phyloP scores from a whole-genome alignment of 1,140 invertebrate genomes.

The Daktulosphaira vitifoliae region DNA sequence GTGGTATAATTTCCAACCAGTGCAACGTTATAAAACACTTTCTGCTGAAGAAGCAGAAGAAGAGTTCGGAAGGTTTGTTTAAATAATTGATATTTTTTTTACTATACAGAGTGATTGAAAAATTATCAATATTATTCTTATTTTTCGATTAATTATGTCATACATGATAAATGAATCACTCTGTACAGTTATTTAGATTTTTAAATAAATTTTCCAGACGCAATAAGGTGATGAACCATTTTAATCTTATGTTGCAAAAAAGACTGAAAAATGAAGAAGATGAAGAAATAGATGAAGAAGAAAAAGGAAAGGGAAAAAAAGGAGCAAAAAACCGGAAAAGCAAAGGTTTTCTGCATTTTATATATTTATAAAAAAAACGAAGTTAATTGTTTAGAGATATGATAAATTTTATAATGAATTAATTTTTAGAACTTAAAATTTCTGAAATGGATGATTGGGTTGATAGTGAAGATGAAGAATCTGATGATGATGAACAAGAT shows the following conservation, averaged over 20 bases:
- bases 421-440: constrained; percentile 61
- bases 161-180: too few relatives aligned
- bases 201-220: constrained; percentile 50
- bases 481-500: constrained; percentile 54
- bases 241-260: constrained; percentile 85
- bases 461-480: constrained; percentile 65
- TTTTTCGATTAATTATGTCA: too few relatives aligned
- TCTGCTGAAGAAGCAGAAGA: constrained; percentile 95
- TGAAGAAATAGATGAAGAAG: constrained; percentile 63
- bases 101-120: neutral
- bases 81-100: neutral
- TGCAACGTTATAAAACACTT: constrained; percentile 83
- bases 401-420: too few relatives aligned
- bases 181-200: too few relatives aligned
- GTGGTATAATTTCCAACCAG: constrained; percentile 88
- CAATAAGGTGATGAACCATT: constrained; percentile 91
- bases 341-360: constrained; percentile 29
- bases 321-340: constrained; percentile 36
- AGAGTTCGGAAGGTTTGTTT: constrained; percentile 67
- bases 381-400: too few relatives aligned
- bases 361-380: too few relatives aligned
- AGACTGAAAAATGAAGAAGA: constrained; percentile 73
- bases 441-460: constrained; percentile 93
- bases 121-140: too few relatives aligned
- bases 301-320: constrained; percentile 53